phyloP scores from a whole-genome alignment of 2,797 vertebrate genomes.

The Erpetoichthys calabaricus region DNA sequence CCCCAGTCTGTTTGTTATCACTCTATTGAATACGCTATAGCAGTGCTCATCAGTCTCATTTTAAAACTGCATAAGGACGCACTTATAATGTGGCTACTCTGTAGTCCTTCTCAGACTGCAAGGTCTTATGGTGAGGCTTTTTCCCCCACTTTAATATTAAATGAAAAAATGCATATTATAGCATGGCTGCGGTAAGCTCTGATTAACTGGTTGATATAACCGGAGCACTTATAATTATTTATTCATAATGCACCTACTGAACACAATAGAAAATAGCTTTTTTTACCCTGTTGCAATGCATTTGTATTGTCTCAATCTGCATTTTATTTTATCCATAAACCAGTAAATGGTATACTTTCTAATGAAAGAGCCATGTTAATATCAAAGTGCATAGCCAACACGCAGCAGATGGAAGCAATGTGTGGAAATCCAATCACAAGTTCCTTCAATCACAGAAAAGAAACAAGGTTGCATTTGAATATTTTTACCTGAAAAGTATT shows the following conservation, averaged over 20 bases:
- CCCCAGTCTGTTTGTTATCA: too few species aligned
- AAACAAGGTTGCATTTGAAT: slow-evolving; percentile 75
- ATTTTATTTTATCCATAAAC: slow-evolving; percentile 75
- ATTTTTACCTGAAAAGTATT: slow-evolving; percentile 74
- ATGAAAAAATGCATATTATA: slow-evolving; percentile 21
- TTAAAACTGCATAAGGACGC: too few species aligned
- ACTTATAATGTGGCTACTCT: too few species aligned
- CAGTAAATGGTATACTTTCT: slow-evolving; percentile 68
- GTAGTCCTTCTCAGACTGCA: too few species aligned
- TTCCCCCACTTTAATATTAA: slow-evolving; percentile 33
- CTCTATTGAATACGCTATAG: too few species aligned
- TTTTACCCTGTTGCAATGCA: slow-evolving; percentile 53
- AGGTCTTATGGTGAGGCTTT: slow-evolving; percentile 15
- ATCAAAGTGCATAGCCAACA: slow-evolving; percentile 70
- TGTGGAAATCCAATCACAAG: slow-evolving; percentile 89
- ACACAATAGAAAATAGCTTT: slow-evolving; percentile 54
- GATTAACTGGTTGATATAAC: slow-evolving; percentile 54
- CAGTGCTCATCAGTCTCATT: too few species aligned
- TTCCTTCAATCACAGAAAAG: slow-evolving; percentile 79
- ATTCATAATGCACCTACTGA: slow-evolving; percentile 74
- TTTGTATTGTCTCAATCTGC: slow-evolving; percentile 76
- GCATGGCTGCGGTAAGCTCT: slow-evolving; percentile 37
- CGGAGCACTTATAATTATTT: slow-evolving; percentile 76
- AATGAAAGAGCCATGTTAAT: slow-evolving; percentile 91
- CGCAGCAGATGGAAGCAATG: slow-evolving; percentile 64